These are phyloP conservation scores for Galbula dea DNA, from an alignment of 2,113 vertebrate species.

Conservation along the genomic window DNA sequence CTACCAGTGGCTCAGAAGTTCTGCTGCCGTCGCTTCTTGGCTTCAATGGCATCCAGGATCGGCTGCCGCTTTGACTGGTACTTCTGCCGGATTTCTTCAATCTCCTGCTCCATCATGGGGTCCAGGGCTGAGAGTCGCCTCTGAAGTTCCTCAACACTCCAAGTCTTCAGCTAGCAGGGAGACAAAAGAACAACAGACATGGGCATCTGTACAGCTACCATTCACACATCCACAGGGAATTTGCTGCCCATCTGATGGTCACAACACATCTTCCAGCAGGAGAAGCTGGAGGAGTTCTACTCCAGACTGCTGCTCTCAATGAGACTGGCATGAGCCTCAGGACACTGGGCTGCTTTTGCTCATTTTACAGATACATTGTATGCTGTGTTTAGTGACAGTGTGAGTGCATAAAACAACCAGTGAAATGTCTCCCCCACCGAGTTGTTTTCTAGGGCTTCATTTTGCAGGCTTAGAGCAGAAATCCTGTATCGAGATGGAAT, in stretches of 20 bases:
- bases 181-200: not conserved
- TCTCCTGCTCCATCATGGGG: constrained; percentile 97
- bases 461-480: not conserved
- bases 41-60: constrained; percentile 91
- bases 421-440: not conserved
- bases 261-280: fast-evolving
- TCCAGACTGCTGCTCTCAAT: not conserved
- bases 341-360: not conserved
- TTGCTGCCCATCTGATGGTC: not conserved
- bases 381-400: not conserved
- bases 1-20: constrained; percentile 78
- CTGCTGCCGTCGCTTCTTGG: constrained; percentile 90
- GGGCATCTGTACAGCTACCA: not conserved
- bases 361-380: not conserved
- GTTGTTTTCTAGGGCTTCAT: not conserved
- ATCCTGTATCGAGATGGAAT: not conserved
- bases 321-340: not conserved
- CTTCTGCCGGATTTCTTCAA: constrained; percentile 92
- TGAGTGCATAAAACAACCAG: not conserved
- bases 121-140: constrained; percentile 84
- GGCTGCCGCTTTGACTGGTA: constrained; percentile 93
- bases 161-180: constrained; percentile 79
- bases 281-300: not conserved
- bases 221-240: not conserved
- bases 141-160: constrained; percentile 89